Evolutionary conservation across 2,797 vertebrate genomes (phyloP).

Genomic region (Sandelia bainsii): DNA sequence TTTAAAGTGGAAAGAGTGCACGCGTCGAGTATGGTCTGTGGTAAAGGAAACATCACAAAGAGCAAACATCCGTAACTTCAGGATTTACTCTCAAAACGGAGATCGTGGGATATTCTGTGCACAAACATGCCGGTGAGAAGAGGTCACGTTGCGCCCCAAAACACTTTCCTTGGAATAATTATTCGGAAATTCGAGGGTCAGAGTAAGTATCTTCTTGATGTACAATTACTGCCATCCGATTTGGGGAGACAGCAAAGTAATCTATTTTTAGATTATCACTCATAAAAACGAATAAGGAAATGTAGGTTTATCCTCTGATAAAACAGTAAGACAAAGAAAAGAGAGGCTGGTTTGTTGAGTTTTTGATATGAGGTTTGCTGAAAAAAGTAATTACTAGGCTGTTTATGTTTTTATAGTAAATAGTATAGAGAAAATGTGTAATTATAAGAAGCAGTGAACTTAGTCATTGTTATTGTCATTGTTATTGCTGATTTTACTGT

Average conservation of each 20-base stretch:
- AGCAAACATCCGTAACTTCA: slow-evolving; percentile 86
- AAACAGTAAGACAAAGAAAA: background rate
- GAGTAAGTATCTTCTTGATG: slow-evolving; percentile 89
- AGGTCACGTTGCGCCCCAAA: slow-evolving; percentile 99
- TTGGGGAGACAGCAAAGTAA: background rate
- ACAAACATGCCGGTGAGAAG: slow-evolving; percentile 97
- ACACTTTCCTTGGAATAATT: slow-evolving; percentile 98
- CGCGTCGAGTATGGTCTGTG: slow-evolving; percentile 83
- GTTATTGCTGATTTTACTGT: slow-evolving; percentile 1
- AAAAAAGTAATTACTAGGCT: background rate
- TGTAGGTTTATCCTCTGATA: background rate
- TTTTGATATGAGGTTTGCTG: background rate
- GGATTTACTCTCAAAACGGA: slow-evolving; percentile 80
- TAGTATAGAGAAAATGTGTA: too few relatives aligned
- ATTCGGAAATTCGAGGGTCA: slow-evolving; percentile 99
- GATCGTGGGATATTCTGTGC: slow-evolving; percentile 69
- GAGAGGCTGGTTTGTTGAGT: background rate
- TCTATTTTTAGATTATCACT: background rate
- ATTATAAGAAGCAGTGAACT: too few relatives aligned
- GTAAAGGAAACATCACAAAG: slow-evolving; percentile 78
- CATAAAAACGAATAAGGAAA: background rate
- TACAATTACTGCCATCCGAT: background rate
- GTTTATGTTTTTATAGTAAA: background rate
- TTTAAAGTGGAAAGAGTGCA: slow-evolving; percentile 84
- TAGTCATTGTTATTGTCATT: background rate